These are phyloP conservation scores for Typhlichthys eigenmanni DNA, from an alignment of 2,797 vertebrate genomes.

Conservation along the genomic window DNA sequence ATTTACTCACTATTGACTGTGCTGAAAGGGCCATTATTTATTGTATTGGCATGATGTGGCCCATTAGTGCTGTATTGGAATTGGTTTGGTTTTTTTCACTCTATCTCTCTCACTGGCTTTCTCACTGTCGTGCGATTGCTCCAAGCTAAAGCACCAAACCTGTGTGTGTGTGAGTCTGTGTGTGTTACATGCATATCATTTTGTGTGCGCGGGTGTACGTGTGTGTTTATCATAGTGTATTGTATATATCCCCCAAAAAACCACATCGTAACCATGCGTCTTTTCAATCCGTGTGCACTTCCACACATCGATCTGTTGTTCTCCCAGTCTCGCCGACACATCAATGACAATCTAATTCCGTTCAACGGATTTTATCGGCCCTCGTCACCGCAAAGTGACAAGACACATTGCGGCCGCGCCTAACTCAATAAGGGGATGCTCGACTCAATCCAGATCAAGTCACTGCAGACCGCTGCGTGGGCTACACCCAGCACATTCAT, in stretches of 20 bases:
- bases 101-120: slow-evolving; percentile 54
- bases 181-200: neutral
- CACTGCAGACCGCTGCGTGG: slow-evolving; percentile 53
- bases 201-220: slow-evolving; percentile 13
- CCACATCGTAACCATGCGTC: slow-evolving; percentile 49
- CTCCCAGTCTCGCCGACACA: slow-evolving; percentile 70
- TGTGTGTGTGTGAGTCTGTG: slow-evolving; percentile 27
- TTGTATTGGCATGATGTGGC: slow-evolving; percentile 87
- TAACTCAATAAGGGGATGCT: slow-evolving; percentile 78
- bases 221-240: neutral
- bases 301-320: slow-evolving; percentile 80
- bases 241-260: neutral
- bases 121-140: slow-evolving; percentile 70
- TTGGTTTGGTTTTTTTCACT: slow-evolving; percentile 74
- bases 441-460: slow-evolving; percentile 81
- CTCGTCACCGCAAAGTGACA: slow-evolving; percentile 81
- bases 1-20: slow-evolving; percentile 85
- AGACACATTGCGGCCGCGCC: slow-evolving; percentile 78
- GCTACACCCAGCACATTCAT: slow-evolving; percentile 68
- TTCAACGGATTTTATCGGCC: slow-evolving; percentile 77
- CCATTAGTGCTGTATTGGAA: slow-evolving; percentile 87
- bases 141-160: slow-evolving; percentile 72
- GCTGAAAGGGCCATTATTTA: slow-evolving; percentile 85
- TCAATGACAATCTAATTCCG: slow-evolving; percentile 86
- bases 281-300: slow-evolving; percentile 42